phyloP scores from a whole-genome alignment of 1,140 invertebrate genomes.

The Neelides sp. region DNA sequence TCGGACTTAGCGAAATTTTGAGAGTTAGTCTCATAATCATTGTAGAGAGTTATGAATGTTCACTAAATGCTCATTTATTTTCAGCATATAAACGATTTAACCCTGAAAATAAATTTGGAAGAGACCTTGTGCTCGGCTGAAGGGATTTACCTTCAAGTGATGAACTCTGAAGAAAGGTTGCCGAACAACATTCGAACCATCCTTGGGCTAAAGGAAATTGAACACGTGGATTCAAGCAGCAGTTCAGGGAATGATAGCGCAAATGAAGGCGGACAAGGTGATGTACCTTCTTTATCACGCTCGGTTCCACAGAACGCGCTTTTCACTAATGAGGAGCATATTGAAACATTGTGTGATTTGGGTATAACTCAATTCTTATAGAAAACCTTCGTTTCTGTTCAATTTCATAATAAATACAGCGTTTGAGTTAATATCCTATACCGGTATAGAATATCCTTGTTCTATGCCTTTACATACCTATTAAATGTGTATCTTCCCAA shows the following conservation, averaged over 20 bases:
- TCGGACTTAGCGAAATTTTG: conserved; percentile 53
- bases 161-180: conserved; percentile 22
- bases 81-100: conserved; percentile 50
- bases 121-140: conserved; percentile 44
- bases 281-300: not conserved
- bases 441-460: too few relatives aligned
- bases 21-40: conserved; percentile 38
- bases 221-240: conserved; percentile 4
- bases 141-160: conserved; percentile 41
- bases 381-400: too few relatives aligned
- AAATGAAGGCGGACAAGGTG: not conserved
- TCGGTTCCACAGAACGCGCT: too few relatives aligned
- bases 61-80: conserved; percentile 28
- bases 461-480: too few relatives aligned
- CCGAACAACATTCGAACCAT: conserved; percentile 25
- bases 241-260: not conserved
- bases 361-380: too few relatives aligned
- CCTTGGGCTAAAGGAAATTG: conserved; percentile 18
- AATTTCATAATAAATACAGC: too few relatives aligned
- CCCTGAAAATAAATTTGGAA: conserved; percentile 43
- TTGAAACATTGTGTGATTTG: too few relatives aligned
- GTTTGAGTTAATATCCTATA: too few relatives aligned
- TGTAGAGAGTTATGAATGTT: conserved; percentile 11
- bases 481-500: too few relatives aligned
- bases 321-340: too few relatives aligned